These are phyloP conservation scores for Lepidocyrtoides sp. DNA, from an alignment of 2,888 invertebrate species.

Conservation along the genomic window DNA sequence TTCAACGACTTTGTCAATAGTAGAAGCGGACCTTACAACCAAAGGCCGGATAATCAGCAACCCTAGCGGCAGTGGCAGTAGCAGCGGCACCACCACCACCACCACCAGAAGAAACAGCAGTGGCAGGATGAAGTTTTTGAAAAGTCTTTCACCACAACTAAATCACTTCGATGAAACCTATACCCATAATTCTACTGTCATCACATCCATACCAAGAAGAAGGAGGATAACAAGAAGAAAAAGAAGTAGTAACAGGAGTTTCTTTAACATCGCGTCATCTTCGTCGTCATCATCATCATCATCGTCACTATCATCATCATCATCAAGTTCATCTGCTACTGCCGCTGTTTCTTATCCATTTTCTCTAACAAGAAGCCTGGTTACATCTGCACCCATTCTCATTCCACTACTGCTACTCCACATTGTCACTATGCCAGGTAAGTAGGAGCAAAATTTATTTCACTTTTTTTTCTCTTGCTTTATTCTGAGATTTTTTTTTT, in stretches of 20 bases:
- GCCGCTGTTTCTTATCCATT: slow-evolving; percentile 41
- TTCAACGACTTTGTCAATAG: too few species aligned
- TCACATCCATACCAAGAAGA: slow-evolving; percentile 26
- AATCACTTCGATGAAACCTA: slow-evolving; percentile 46
- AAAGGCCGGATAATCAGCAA: not conserved
- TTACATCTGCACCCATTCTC: slow-evolving; percentile 62
- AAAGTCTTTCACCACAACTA: slow-evolving; percentile 73
- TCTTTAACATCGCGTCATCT: not conserved
- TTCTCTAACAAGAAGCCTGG: slow-evolving; percentile 56
- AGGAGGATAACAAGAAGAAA: slow-evolving; percentile 43
- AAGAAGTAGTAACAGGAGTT: too few species aligned
- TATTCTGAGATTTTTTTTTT: not conserved
- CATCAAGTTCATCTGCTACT: too few species aligned
- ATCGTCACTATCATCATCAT: slow-evolving; percentile 20
- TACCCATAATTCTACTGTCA: slow-evolving; percentile 47
- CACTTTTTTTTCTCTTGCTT: not conserved
- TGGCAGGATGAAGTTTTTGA: slow-evolving; percentile 61
- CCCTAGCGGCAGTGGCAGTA: slow-evolving; percentile 24
- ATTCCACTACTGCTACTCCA: slow-evolving; percentile 46
- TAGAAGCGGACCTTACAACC: not conserved
- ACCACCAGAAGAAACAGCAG: too few species aligned
- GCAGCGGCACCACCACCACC: too few species aligned
- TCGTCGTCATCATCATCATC: not conserved
- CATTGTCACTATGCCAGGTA: slow-evolving; percentile 70
- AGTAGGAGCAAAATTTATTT: not conserved